Percentiles rank a stretch among this genome's conserved stretches.
phyloP scores from a whole-genome alignment of 1,140 invertebrate species.

The Nasonia longicornis region DNA sequence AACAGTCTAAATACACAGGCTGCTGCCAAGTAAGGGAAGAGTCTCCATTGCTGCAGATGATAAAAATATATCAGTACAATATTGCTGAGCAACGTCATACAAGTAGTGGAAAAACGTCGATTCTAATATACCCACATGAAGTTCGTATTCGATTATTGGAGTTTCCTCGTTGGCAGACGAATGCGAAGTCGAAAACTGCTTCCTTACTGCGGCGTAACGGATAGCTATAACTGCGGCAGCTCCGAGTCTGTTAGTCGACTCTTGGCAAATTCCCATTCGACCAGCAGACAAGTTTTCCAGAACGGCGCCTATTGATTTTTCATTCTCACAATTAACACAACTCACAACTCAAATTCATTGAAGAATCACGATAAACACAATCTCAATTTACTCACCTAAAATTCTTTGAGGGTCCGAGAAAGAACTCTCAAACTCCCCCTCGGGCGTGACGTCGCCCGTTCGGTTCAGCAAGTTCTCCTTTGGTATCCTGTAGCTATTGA shows the following conservation, averaged over 20 bases:
- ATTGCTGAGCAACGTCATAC: background rate
- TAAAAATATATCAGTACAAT: background rate
- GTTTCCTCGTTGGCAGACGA: conserved; percentile 72
- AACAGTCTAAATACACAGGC: conserved; percentile 79
- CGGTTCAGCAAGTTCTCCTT: conserved; percentile 74
- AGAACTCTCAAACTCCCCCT: conserved; percentile 79
- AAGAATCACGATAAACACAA: background rate
- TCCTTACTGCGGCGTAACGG: conserved; percentile 83
- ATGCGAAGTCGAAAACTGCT: conserved; percentile 77
- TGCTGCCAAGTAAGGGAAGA: conserved; percentile 85
- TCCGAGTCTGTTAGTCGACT: conserved; percentile 77
- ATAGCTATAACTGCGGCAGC: conserved; percentile 83
- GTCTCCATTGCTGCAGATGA: conserved; percentile 79
- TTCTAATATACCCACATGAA: conserved; percentile 71
- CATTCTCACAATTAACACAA: conserved; percentile 7
- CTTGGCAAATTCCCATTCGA: conserved; percentile 79
- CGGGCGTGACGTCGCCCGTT: conserved; percentile 74
- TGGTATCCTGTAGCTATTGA: conserved; percentile 75
- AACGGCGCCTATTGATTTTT: conserved; percentile 63
- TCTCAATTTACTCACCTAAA: conserved; percentile 67
- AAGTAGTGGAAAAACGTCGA: background rate
- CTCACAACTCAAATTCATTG: background rate
- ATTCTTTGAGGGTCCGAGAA: conserved; percentile 83
- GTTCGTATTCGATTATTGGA: conserved; percentile 87
- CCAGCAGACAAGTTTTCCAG: conserved; percentile 79